Conservation (phyloP, 1,140 invertebrate genomes). For the Gyrodactylus bullatarudis region DNA sequence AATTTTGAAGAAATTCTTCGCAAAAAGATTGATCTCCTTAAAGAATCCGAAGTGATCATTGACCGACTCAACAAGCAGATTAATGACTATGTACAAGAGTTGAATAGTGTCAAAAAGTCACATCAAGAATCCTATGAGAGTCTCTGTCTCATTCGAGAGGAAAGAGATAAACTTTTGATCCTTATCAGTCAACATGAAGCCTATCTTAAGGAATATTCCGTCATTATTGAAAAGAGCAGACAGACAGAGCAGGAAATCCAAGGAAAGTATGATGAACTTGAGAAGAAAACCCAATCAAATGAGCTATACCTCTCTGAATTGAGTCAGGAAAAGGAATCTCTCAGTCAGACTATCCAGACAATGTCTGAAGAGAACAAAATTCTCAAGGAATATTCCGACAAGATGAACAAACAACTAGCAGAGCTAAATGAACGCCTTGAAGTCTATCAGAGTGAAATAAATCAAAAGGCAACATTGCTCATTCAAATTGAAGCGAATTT, state of each 20-base stretch:
- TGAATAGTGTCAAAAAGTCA: too few relatives aligned
- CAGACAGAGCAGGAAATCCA: neutral
- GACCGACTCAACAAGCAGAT: neutral
- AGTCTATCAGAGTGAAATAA: neutral
- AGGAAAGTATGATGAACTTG: neutral
- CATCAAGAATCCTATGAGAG: too few relatives aligned
- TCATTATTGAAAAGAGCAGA: neutral
- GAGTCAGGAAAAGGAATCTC: neutral
- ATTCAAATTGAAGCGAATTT: neutral
- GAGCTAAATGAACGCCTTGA: neutral
- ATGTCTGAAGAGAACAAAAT: neutral
- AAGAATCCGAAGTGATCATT: neutral
- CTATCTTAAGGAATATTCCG: neutral
- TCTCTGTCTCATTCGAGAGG: too few relatives aligned
- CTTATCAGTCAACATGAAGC: neutral
- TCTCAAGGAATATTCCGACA: neutral
- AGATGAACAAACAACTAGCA: neutral
- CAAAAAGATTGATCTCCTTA: neutral
- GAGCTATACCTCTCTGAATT: neutral
- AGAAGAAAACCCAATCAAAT: neutral
- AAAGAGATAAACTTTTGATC: neutral
- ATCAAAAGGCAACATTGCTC: neutral
- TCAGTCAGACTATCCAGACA: neutral
- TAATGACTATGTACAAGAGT: neutral
- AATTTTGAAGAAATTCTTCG: neutral